Evolutionary conservation across 2,888 invertebrate species (phyloP), one percentile per base, ranked within the genome.

Genomic region (Chrysolina haemoptera): DNA sequence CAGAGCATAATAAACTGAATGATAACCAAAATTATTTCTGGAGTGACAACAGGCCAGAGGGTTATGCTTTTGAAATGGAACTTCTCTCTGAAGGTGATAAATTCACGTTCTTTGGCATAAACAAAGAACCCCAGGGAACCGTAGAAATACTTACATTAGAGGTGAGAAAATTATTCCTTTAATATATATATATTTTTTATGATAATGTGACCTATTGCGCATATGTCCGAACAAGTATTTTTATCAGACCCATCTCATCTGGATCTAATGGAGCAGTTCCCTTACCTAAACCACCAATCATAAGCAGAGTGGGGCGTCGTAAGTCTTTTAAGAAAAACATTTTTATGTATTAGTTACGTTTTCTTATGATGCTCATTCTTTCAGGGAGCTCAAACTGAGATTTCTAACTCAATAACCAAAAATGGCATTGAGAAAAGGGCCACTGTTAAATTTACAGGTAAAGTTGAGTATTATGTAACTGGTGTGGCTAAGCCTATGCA

Each of bases 1-100:
- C 93, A 1, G 89, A 90, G 70, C 89, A 89, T 62, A 90, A 90
- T 43, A 89, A 90, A 50, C 89, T 93, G 59, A 93, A 93, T 87
- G 89, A 91, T 76, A 94, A 94, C 85, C 89, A 90, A 65, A 93
- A 93, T 84, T 94, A 92, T 86, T 94, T 95, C 89, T 95, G 94
- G 93, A 93, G 93, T 27, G 95, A 95, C 88, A 94, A 93, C 46
- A 89, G 91, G 76, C 91, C 92, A 1, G 92, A 92, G 85, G 95
- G 95, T 66, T 94, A 92, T 85, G 92, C 92, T 43, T 94, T 95
- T 86, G 93, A 93, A 85, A 88, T 93, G 75, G 92, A 92, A 83
- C 91, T 93, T 0, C 89, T 94, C 8, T 91, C 92, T 14, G 88
- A 91, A 70, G 93, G 93, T 18, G 93, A 94, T 81, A 92, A 93